These are phyloP conservation scores for Harmothoe impar DNA, from an alignment of 2,888 invertebrate genomes.

Conservation along the genomic window DNA sequence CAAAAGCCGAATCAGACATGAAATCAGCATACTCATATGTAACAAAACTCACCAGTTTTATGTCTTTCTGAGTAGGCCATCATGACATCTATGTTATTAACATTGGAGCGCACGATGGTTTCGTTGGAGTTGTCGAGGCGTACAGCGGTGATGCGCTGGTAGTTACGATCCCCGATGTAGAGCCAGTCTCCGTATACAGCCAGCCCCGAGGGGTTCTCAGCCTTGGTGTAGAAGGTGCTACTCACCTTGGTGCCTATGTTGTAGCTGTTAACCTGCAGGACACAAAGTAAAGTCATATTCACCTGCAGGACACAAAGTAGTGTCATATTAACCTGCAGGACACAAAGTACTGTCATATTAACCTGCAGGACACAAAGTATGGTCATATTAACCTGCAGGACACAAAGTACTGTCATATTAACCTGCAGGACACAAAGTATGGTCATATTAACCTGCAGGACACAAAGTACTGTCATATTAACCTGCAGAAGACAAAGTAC, in stretches of 20 bases:
- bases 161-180: slow-evolving; percentile 93
- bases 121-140: slow-evolving; percentile 90
- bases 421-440: no score
- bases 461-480: no score
- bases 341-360: no score
- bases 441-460: no score
- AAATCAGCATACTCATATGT: no score
- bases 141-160: slow-evolving; percentile 93
- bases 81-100: slow-evolving; percentile 70
- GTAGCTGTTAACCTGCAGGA: slow-evolving; percentile 79
- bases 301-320: not conserved
- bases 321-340: not conserved
- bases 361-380: no score
- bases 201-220: slow-evolving; percentile 89
- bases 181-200: slow-evolving; percentile 92
- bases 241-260: slow-evolving; percentile 61
- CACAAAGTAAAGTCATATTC: not conserved
- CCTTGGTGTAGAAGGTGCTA: not conserved
- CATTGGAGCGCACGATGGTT: slow-evolving; percentile 65
- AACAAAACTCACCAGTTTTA: not conserved
- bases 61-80: slow-evolving; percentile 74
- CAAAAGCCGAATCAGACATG: no score
- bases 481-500: no score
- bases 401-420: no score
- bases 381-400: no score